Evolutionary conservation across 2,797 vertebrate genomes (phyloP).

Genomic region (Girardinus metallicus): DNA sequence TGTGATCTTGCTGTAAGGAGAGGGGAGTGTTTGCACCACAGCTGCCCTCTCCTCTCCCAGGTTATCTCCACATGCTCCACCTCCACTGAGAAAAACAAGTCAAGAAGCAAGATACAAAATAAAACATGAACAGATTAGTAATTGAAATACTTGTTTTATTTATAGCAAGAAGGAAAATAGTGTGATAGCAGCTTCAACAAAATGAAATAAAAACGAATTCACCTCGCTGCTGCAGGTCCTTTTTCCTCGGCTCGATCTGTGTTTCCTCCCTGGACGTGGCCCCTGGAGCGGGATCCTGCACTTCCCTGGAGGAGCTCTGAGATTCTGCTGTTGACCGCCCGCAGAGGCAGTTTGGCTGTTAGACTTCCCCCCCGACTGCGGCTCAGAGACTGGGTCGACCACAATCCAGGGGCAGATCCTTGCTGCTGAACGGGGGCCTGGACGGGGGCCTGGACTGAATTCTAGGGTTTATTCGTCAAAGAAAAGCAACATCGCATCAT

Average conservation of each 20-base stretch:
- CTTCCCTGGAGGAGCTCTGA: constrained; percentile 94
- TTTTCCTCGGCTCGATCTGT: constrained; percentile 75
- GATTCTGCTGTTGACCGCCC: constrained; percentile 93
- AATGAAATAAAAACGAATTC: constrained; percentile 3
- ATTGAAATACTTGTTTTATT: constrained; percentile 1
- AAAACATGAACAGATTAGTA: not conserved
- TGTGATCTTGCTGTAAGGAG: constrained; percentile 98
- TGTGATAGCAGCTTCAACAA: not conserved
- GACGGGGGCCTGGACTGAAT: constrained; percentile 45
- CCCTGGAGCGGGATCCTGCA: constrained; percentile 70
- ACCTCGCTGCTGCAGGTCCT: constrained; percentile 57
- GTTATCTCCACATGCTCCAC: constrained; percentile 59
- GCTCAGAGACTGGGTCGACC: constrained; percentile 97
- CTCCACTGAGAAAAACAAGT: constrained; percentile 63
- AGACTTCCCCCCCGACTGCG: constrained; percentile 88
- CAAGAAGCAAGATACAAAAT: not conserved
- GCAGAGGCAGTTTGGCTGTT: constrained; percentile 90
- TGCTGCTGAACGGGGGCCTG: constrained; percentile 67
- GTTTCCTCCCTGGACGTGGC: constrained; percentile 79
- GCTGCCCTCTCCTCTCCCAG: constrained; percentile 81
- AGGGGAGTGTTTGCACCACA: constrained; percentile 86
- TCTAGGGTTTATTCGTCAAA: constrained; percentile 40
- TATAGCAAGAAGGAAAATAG: not conserved
- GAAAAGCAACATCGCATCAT: not conserved
- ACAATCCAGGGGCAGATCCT: constrained; percentile 76